Base-by-base conservation (phyloP, 2,888 invertebrate genomes). In the Stegana nigrithorax region DNA sequence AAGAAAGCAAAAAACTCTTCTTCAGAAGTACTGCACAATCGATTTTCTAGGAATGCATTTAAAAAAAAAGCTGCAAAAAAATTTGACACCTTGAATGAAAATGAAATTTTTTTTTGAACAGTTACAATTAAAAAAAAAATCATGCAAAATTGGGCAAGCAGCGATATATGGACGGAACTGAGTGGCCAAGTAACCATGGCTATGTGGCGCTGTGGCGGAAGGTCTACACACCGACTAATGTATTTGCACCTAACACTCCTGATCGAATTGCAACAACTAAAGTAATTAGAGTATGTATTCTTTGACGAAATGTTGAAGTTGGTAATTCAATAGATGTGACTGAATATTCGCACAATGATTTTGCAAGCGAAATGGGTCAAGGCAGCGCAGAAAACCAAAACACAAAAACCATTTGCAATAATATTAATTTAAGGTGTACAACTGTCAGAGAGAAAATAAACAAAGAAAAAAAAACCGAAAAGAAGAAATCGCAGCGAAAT, bases 311-410 rank as follows among this genome's bases (percentile, higher is more conserved):
- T 29, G 17, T 32, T n/a, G 6, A 51, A 51, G 32, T 5, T 4
- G 32, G 53, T 36, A 55, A 55, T 55, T 55, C 53, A 55, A 55
- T 55, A 55, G 53, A 55, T 23, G 17, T 26, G 10, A n/a, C 21
- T 27, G 3, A n/a, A 51, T 26, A 17, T 26, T 25, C n/a, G 14
- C n/a, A 27, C 51, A 51, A 42, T 36, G 8, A 29, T 45, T 36
- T 14, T n/a, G 19, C 59, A 47, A 12, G 26, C 36, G 36, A 53
- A 73, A 72, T 72, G 72, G 75, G 75, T 75, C 75, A 76, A 51
- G 56, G 53, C 53, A 55, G 26, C 53, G 32, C 4, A 32, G 14
- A 7, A 36, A 56, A 51, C 47, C n/a, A n/a, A n/a, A n/a, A n/a
- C n/a, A n/a, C n/a, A n/a, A n/a, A n/a, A n/a, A n/a, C n/a, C n/a